Evolutionary conservation across 2,797 vertebrate genomes (phyloP).

Genomic region (Decapterus maruadsi): DNA sequence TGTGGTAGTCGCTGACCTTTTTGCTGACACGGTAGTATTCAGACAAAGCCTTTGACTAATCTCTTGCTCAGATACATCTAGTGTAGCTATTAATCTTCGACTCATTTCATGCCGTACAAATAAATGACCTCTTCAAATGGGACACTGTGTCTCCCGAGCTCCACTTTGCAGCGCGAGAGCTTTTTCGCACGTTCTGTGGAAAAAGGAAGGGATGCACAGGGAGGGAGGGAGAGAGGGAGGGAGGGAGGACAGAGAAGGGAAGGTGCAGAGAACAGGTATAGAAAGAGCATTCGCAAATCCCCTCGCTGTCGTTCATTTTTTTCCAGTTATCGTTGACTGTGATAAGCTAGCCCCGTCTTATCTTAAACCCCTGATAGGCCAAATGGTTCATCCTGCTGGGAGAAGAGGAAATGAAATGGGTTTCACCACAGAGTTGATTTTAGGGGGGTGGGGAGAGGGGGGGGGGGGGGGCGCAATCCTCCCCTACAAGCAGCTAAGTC

Average conservation of each 20-base stretch:
- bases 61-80: constrained; percentile 63
- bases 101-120: constrained; percentile 74
- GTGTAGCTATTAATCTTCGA: constrained; percentile 78
- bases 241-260: neutral
- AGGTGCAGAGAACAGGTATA: constrained; percentile 50
- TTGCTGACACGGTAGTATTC: constrained; percentile 71
- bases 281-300: constrained; percentile 77
- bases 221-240: neutral
- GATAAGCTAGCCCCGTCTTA: constrained; percentile 86
- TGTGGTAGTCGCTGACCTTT: constrained; percentile 65
- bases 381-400: constrained; percentile 73
- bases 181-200: constrained; percentile 58
- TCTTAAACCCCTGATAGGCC: constrained; percentile 80
- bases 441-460: constrained; percentile 13
- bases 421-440: constrained; percentile 69
- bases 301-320: constrained; percentile 72
- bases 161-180: constrained; percentile 67
- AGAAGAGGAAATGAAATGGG: constrained; percentile 76
- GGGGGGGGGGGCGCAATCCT: constrained; percentile 35
- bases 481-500: constrained; percentile 54
- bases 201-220: constrained; percentile 14
- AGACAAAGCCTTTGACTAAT: constrained; percentile 77
- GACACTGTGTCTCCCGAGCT: constrained; percentile 70
- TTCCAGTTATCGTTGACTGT: constrained; percentile 72
- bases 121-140: constrained; percentile 80